Evolutionary conservation across 2,888 invertebrate genomes (phyloP), one percentile per base, ranked within the genome.

Genomic region (Lepidochitona cinerea): DNA sequence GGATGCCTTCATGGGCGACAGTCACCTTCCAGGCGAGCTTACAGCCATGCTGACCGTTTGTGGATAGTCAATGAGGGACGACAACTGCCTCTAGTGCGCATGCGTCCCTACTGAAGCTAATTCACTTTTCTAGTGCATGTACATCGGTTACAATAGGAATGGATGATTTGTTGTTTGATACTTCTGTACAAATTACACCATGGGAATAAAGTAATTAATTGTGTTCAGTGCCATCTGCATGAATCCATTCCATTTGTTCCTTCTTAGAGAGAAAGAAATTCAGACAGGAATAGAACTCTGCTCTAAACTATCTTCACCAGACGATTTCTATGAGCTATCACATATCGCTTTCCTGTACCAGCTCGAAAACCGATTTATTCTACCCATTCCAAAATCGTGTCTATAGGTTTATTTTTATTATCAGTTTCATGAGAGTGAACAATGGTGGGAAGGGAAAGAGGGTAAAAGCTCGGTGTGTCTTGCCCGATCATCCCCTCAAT

Each of bases 21-120:
- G 32, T 59, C 59, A 29, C 26, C 59, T 59, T 59, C 59, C 32
- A 18, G 29, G 9, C 14, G 14, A 59, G 29, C 32, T 29, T 29
- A 59, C 32, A 59, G 59, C 59, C 59, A 59, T 59, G 59, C 59
- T 26, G 59, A 59, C 59, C 59, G 59, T 59, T 59, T 59, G 18
- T 2, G 59, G 59, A 29, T 29, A 59, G 59, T 59, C 59, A 59
- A 59, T 59, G 59, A 29, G 59, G 59, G 59, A 32, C 59, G 23
- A 59, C 26, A 59, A 59, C 29, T 14, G 59, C 23, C 26, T 14
- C 32, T 23, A 29, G 14, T 59, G 59, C 59, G 59, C 59, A 59
- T 59, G 59, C 59, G 59, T 32, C 14, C 32, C 26, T 26, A 59
- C 23, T 59, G 29, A 59, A 23, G 59, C 59, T 59, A 59, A 59